Evolutionary conservation across 1,140 invertebrate species (phyloP).

Genomic region (Solenopsis fugax): DNA sequence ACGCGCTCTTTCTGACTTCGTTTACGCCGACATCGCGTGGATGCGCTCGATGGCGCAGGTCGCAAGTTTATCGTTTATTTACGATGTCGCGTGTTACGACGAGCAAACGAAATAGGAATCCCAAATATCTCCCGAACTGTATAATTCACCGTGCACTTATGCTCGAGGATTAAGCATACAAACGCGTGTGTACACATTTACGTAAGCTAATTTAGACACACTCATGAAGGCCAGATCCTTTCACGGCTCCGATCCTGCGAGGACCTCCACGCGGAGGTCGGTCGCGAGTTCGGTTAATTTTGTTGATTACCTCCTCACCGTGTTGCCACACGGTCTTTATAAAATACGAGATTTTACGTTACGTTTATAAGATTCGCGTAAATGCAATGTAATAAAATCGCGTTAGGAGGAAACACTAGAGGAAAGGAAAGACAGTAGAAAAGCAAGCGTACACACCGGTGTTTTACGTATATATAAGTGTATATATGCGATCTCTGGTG

Average conservation of each 20-base stretch:
- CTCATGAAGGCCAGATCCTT: slow-evolving; percentile 54
- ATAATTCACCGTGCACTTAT: slow-evolving; percentile 33
- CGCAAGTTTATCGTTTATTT: not conserved
- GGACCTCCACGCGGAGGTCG: not conserved
- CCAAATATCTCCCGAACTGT: slow-evolving; percentile 15
- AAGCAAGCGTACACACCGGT: slow-evolving; percentile 57
- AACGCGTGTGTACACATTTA: slow-evolving; percentile 53
- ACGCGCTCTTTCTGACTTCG: not conserved
- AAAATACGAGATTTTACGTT: slow-evolving; percentile 57
- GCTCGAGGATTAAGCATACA: slow-evolving; percentile 41
- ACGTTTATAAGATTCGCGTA: slow-evolving; percentile 38
- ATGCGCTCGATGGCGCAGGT: not conserved
- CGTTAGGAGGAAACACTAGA: slow-evolving; percentile 45
- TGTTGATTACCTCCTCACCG: slow-evolving; percentile 20
- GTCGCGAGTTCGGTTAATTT: slow-evolving; percentile 11
- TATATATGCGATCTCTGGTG: slow-evolving; percentile 48
- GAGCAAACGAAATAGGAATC: slow-evolving; percentile 43
- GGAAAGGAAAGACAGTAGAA: slow-evolving; percentile 48
- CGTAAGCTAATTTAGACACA: slow-evolving; percentile 62
- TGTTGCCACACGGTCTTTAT: slow-evolving; percentile 27
- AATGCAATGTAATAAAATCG: slow-evolving; percentile 35
- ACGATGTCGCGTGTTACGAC: slow-evolving; percentile 31
- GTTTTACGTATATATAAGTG: slow-evolving; percentile 50
- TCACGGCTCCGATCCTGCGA: not conserved
- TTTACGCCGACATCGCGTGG: slow-evolving; percentile 23